These are phyloP conservation scores for Lanius ludovicianus DNA, from an alignment of 2,113 vertebrate genomes.

Conservation along the genomic window DNA sequence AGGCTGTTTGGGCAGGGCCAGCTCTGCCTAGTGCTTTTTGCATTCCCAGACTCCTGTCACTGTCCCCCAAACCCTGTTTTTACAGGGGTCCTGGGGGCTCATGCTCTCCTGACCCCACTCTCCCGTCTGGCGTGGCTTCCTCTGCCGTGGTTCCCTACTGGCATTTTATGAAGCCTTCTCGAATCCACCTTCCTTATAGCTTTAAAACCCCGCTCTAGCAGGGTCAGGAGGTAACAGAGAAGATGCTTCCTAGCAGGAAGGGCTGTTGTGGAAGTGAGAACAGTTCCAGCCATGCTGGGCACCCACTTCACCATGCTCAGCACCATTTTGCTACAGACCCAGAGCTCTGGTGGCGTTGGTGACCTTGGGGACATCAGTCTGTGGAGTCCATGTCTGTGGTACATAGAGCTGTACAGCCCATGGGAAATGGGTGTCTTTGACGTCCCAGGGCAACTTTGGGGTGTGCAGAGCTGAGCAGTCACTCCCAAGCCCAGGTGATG, in stretches of 20 bases:
- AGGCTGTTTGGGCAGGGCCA: neutral
- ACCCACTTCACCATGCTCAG: fast-evolving
- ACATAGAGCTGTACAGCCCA: neutral
- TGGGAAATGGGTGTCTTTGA: neutral
- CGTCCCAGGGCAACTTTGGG: neutral
- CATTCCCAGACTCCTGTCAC: neutral
- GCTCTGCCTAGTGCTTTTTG: neutral
- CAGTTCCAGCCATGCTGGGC: neutral
- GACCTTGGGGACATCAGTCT: neutral
- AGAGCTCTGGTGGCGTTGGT: neutral
- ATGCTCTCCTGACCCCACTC: neutral
- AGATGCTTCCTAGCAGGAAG: neutral
- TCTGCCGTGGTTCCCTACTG: fast-evolving
- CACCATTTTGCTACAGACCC: fast-evolving
- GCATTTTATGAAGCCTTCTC: neutral
- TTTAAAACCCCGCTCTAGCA: neutral
- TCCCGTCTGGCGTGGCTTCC: neutral
- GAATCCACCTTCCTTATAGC: neutral
- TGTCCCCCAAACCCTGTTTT: neutral
- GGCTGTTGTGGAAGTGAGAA: fast-evolving
- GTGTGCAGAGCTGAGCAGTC: neutral
- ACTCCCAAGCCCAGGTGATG: neutral
- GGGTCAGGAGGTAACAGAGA: neutral
- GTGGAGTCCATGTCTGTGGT: neutral
- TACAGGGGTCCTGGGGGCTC: neutral